Evolutionary conservation across 53 echinoderm and acorn worm genomes (phyloP).

Genomic region (Echinometra lucunter): DNA sequence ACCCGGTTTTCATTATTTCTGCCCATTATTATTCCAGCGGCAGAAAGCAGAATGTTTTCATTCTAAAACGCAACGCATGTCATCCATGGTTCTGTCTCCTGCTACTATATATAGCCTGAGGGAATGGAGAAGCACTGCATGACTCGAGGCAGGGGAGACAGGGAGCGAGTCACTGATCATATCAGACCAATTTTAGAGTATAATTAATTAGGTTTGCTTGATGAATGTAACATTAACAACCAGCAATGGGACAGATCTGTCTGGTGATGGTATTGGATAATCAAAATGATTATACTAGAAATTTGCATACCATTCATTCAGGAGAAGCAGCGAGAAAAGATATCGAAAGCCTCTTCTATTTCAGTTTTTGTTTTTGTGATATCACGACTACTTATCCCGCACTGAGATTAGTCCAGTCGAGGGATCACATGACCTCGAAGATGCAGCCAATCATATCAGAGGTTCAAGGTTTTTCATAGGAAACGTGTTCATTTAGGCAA

Average conservation of each 20-base stretch:
- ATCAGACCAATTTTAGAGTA: slow-evolving; percentile 37
- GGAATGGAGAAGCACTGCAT: not conserved
- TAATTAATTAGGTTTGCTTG: slow-evolving; percentile 40
- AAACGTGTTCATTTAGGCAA: slow-evolving; percentile 33
- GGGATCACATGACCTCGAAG: slow-evolving; percentile 27
- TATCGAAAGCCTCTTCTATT: not conserved
- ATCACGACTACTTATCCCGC: slow-evolving; percentile 5
- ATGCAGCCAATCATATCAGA: not conserved
- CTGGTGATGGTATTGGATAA: not conserved
- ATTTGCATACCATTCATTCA: not conserved
- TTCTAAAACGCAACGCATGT: slow-evolving; percentile 39
- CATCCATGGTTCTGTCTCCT: slow-evolving; percentile 6
- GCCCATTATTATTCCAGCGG: slow-evolving; percentile 50
- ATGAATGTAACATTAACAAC: not conserved
- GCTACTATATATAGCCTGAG: slow-evolving; percentile 11
- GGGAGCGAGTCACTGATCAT: slow-evolving; percentile 37
- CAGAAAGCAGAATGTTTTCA: slow-evolving; percentile 47
- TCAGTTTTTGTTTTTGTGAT: not conserved
- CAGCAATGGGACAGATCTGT: not conserved
- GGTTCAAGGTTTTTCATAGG: not conserved
- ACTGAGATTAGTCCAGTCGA: slow-evolving; percentile 14
- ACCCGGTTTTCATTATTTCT: slow-evolving; percentile 47
- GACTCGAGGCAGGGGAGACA: slow-evolving; percentile 32
- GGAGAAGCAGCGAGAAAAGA: not conserved
- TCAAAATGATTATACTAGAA: not conserved